phyloP scores from a whole-genome alignment of 2,797 vertebrate species.

The Enoplosus armatus region DNA sequence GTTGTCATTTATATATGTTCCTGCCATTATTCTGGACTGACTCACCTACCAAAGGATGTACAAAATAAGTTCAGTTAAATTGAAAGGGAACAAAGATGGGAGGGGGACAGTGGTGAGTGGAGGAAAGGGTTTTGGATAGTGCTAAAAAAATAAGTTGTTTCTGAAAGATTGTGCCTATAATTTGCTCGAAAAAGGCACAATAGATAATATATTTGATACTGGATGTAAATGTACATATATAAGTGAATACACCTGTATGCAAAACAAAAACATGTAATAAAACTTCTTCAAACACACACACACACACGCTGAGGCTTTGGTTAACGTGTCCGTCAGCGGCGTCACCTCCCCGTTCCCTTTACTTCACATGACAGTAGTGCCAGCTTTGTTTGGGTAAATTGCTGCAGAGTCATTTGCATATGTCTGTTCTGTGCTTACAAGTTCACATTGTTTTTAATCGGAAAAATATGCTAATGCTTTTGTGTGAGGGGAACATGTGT shows the following conservation, averaged over 20 bases:
- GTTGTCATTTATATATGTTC: not conserved
- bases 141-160: not conserved
- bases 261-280: not conserved
- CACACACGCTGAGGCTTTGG: constrained; percentile 10
- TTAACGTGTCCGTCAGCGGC: constrained; percentile 11
- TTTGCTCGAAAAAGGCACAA: not conserved
- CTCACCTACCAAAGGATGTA: not conserved
- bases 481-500: constrained; percentile 33
- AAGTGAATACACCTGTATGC: not conserved
- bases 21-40: too few relatives aligned
- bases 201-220: not conserved
- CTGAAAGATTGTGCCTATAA: not conserved
- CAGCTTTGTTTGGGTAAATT: constrained; percentile 82
- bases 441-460: constrained; percentile 78
- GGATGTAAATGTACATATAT: not conserved
- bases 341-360: constrained; percentile 29
- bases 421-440: constrained; percentile 68
- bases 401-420: constrained; percentile 78
- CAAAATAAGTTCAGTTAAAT: not conserved
- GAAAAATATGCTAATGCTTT: constrained; percentile 76
- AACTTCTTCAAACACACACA: not conserved
- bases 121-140: not conserved
- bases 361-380: constrained; percentile 48
- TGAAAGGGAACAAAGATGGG: not conserved
- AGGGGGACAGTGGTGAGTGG: not conserved